Percentiles rank a stretch among this genome's conserved stretches.
These are phyloP conservation scores for Microcebus tavaratra DNA, from an alignment of 2,113 vertebrate species.

Conservation along the genomic window DNA sequence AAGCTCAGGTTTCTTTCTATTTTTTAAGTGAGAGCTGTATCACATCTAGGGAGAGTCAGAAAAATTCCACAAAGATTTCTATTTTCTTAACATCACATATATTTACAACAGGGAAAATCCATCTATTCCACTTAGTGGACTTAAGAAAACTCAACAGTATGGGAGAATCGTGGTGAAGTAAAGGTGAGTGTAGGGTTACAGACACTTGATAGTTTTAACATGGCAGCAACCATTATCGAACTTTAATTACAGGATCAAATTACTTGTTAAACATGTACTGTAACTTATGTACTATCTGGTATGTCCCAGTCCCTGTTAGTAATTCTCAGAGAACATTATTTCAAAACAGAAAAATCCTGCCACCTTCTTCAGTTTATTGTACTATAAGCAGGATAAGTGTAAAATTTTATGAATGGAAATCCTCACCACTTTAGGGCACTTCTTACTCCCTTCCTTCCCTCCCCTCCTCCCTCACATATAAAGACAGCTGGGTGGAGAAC, in stretches of 20 bases:
- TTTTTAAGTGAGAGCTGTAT: neutral
- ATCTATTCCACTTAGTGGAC: slow-evolving; percentile 39
- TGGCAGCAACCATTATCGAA: slow-evolving; percentile 67
- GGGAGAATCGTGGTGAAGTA: slow-evolving; percentile 57
- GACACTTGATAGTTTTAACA: slow-evolving; percentile 80
- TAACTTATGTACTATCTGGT: slow-evolving; percentile 77
- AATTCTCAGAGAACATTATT: slow-evolving; percentile 55
- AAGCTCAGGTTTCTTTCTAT: slow-evolving; percentile 7
- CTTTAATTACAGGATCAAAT: slow-evolving; percentile 84
- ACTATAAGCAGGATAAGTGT: neutral
- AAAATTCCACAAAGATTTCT: slow-evolving; percentile 38
- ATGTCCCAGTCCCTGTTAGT: slow-evolving; percentile 56
- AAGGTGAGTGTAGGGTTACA: slow-evolving; percentile 47
- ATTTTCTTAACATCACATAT: neutral
- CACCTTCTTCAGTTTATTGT: slow-evolving; percentile 34
- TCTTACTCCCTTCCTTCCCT: neutral
- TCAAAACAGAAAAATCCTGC: slow-evolving; percentile 13
- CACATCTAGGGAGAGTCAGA: neutral
- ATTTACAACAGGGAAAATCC: neutral
- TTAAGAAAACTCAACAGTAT: slow-evolving; percentile 56
- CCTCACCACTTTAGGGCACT: neutral
- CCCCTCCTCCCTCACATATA: neutral
- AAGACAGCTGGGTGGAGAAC: slow-evolving; percentile 40
- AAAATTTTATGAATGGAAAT: slow-evolving; percentile 41
- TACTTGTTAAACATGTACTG: slow-evolving; percentile 81